A percentile compares a stretch with the other conserved stretches of the same genome.
phyloP scores from a whole-genome alignment of 2,113 vertebrate genomes.

The Campylorhamphus procurvoides region DNA sequence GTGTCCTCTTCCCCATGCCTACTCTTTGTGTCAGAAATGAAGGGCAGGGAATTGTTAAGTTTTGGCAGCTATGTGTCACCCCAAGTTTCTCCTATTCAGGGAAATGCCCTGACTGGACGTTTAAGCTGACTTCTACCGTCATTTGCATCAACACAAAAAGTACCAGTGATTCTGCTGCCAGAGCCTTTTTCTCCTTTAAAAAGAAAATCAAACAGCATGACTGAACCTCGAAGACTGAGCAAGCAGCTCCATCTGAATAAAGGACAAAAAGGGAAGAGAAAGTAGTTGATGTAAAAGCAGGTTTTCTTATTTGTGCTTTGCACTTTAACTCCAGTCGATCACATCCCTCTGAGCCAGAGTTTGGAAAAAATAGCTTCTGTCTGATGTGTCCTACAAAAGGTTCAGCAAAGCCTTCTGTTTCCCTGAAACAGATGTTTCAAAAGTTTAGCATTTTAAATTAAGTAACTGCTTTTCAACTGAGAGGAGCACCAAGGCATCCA shows the following conservation, averaged over 20 bases:
- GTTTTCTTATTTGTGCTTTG: slow-evolving; percentile 13
- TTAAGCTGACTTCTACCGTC: neutral
- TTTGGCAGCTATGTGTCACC: neutral
- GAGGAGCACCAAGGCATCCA: neutral
- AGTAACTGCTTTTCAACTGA: neutral
- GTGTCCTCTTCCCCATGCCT: neutral
- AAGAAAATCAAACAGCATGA: slow-evolving; percentile 11
- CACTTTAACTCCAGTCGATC: neutral
- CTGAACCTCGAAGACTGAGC: neutral
- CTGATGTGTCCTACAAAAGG: neutral
- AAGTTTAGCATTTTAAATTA: neutral
- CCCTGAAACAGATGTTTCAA: neutral
- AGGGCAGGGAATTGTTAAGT: neutral
- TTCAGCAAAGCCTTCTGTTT: neutral
- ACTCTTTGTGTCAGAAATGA: neutral
- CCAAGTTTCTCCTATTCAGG: neutral
- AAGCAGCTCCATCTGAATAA: neutral
- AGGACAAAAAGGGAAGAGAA: neutral
- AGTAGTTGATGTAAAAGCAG: neutral
- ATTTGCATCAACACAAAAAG: slow-evolving; percentile 32
- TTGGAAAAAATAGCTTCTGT: neutral
- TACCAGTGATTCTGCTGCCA: neutral
- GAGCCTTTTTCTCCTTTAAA: neutral
- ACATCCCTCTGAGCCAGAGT: neutral
- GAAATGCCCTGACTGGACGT: neutral